Conservation (phyloP, 2,888 invertebrate species). For the Cheilosia urbana region DNA sequence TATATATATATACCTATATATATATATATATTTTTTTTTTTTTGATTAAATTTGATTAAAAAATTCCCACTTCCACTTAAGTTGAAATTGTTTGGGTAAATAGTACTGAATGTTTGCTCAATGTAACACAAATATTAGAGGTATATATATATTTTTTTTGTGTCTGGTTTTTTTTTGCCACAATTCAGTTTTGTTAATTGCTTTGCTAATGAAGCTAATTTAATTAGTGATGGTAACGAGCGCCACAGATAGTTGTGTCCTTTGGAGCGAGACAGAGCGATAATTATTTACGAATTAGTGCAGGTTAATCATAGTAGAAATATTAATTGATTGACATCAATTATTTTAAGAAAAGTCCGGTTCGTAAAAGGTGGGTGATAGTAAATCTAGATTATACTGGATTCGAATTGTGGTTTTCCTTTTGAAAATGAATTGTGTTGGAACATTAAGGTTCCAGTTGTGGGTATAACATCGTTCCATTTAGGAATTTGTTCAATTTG, state of each 20-base stretch:
- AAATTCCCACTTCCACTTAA: slow-evolving; percentile 9
- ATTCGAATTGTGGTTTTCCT: slow-evolving; percentile 38
- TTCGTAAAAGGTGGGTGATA: neutral
- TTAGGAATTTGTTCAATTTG: slow-evolving; percentile 30
- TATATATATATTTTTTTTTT: too few species aligned
- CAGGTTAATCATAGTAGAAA: slow-evolving; percentile 44
- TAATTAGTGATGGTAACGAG: slow-evolving; percentile 54
- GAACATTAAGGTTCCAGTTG: slow-evolving; percentile 18
- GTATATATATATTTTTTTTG: neutral
- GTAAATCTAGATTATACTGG: slow-evolving; percentile 42
- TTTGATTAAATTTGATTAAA: slow-evolving; percentile 24
- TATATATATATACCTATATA: too few species aligned
- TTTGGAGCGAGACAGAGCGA: slow-evolving; percentile 20
- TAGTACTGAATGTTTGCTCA: slow-evolving; percentile 10
- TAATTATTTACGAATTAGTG: slow-evolving; percentile 66
- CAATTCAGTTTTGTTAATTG: slow-evolving; percentile 22
- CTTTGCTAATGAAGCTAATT: slow-evolving; percentile 46
- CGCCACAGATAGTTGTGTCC: slow-evolving; percentile 43
- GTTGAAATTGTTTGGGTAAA: slow-evolving; percentile 11
- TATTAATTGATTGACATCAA: slow-evolving; percentile 46
- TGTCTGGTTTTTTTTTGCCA: slow-evolving; percentile 8
- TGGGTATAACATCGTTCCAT: slow-evolving; percentile 6
- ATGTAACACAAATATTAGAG: slow-evolving; percentile 5
- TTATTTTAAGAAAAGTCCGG: slow-evolving; percentile 27
- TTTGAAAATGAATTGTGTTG: neutral